Conservation (phyloP, 2,888 invertebrate species). For the Microplitis manilae region DNA sequence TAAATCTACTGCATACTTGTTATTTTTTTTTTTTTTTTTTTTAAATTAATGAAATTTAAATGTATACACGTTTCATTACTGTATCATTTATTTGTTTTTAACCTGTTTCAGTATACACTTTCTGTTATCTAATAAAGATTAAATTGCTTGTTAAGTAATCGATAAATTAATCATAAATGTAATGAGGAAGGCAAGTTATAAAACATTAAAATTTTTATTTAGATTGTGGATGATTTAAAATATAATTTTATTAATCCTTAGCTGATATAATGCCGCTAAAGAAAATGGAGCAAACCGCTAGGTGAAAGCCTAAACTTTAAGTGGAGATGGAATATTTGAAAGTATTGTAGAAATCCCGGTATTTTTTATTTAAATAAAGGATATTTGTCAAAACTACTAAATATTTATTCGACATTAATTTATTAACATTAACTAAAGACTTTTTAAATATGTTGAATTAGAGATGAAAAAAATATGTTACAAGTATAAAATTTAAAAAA, state of each 20-base stretch:
- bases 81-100: too few species aligned
- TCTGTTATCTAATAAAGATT: neutral
- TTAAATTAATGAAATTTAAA: neutral
- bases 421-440: too few species aligned
- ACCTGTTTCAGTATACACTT: neutral
- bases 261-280: neutral
- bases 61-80: too few species aligned
- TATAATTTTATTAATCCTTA: neutral
- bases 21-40: neutral
- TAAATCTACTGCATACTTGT: too few species aligned
- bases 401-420: too few species aligned
- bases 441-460: too few species aligned
- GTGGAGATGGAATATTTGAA: slow-evolving; percentile 13
- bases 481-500: slow-evolving; percentile 48
- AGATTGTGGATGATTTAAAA: neutral
- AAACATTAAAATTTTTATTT: neutral
- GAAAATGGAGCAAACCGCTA: slow-evolving; percentile 35
- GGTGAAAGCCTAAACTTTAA: slow-evolving; percentile 27
- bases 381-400: neutral
- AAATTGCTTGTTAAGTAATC: neutral
- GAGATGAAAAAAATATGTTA: slow-evolving; percentile 42
- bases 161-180: neutral
- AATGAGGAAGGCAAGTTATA: neutral
- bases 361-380: neutral
- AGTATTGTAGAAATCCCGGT: neutral